Base-by-base conservation (phyloP, 2,888 invertebrate species). In the Andricus quercusramuli region DNA sequence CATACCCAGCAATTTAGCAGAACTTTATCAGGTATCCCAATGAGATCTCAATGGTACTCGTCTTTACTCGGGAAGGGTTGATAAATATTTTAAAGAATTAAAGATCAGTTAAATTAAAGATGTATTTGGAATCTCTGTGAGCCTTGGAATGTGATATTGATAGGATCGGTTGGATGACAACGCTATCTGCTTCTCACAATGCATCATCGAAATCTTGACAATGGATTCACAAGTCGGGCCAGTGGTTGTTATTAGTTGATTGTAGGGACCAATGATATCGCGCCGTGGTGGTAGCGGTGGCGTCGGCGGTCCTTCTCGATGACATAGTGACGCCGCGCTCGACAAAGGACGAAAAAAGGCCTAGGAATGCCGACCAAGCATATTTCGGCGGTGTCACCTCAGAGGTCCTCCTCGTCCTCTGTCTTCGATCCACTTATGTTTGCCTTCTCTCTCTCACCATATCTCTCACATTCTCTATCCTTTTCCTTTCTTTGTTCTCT, bases 361-460 rank as follows among this genome's bases (percentile, higher is more conserved):
- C 90, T 91, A 91, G 90, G 91, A 91, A 91, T 91, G 90, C 86
- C 88, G 88, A 85, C 89, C 83, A 84, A 83, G 87, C 90, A 91
- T 91, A 90, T 91, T 91, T 91, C 90, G 90, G 90, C 90, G 86
- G 90, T 91, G 91, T 91, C 91, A 91, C 91, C 90, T 91, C 85
- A 85, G 86, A 85, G 86, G 83, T 85, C 78, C 80, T 81, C 82
- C 82, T 83, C 83, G 82, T 80, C 68, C 78, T 79, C 78, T 79
- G 68, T 82, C 80, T 82, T 83, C 82, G 79, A 81, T 77, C 80
- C 83, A 82, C 82, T 80, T 80, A 62, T 78, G 81, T 77, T 79
- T 56, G 11, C 80, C 83, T 79, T 70, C 78, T 77, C 66, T 77
- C 82, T 77, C 62, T 29, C 17, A 15, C 47, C 25, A 66, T 82